Conservation (phyloP, 1,140 invertebrate genomes). For the Zaprionus capensis region DNA sequence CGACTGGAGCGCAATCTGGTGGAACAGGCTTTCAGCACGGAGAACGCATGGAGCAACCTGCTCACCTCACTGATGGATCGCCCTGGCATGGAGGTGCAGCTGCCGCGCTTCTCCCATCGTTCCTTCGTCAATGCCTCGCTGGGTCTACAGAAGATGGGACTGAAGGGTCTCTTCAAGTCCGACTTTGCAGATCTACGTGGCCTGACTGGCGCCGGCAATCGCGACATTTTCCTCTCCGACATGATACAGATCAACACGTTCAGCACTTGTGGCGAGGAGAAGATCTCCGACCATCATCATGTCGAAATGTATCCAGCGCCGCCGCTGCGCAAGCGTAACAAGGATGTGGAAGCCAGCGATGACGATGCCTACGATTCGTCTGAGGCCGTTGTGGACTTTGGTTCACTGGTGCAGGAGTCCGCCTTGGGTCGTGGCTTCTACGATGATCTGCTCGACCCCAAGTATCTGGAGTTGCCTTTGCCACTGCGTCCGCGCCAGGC, state of each 20-base stretch:
- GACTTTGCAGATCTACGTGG: conserved; percentile 91
- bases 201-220: conserved; percentile 89
- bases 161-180: conserved; percentile 90
- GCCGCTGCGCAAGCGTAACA: conserved; percentile 85
- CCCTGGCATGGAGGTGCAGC: conserved; percentile 90
- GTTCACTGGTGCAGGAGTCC: conserved; percentile 84
- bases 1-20: conserved; percentile 89
- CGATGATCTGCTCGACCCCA: conserved; percentile 87
- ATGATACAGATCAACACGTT: conserved; percentile 92
- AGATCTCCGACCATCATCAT: conserved; percentile 89
- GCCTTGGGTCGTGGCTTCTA: conserved; percentile 86
- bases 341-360: conserved; percentile 71
- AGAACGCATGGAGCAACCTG: conserved; percentile 89
- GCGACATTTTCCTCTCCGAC: conserved; percentile 91
- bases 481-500: conserved; percentile 89
- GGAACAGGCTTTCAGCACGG: conserved; percentile 86
- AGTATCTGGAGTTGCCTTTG: conserved; percentile 87
- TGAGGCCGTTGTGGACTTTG: conserved; percentile 70
- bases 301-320: conserved; percentile 91
- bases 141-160: conserved; percentile 91
- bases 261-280: conserved; percentile 91
- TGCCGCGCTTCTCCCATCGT: conserved; percentile 92
- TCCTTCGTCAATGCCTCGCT: conserved; percentile 91
- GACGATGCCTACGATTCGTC: conserved; percentile 65
- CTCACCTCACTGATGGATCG: conserved; percentile 89